Percentiles rank a stretch among this genome's conserved stretches.
Conservation (phyloP, 2,888 invertebrate genomes). For the Caenorhabditis sinica region DNA sequence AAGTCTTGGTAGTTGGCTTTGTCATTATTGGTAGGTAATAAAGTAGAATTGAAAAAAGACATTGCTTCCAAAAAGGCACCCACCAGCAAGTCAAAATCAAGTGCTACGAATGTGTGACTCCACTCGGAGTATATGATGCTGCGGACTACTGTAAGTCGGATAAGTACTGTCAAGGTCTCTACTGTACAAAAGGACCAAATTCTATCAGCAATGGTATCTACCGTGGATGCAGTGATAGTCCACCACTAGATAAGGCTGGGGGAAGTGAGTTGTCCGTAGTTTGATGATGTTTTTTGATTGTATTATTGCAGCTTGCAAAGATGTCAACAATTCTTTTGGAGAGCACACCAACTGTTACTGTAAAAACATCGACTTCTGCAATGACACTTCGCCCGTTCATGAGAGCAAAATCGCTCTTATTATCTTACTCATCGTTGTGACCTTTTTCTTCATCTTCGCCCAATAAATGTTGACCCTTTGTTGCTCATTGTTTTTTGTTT, state of each 20-base stretch:
- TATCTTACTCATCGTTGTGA: slow-evolving; percentile 28
- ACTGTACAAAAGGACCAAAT: slow-evolving; percentile 71
- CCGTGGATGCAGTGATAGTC: slow-evolving; percentile 61
- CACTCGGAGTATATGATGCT: slow-evolving; percentile 40
- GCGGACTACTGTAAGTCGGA: slow-evolving; percentile 48
- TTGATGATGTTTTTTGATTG: neutral
- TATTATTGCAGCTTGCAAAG: slow-evolving; percentile 62
- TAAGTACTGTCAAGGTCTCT: slow-evolving; percentile 61
- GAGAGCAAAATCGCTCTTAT: slow-evolving; percentile 18
- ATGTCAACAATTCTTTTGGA: slow-evolving; percentile 35
- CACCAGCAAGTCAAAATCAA: slow-evolving; percentile 64
- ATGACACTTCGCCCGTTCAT: slow-evolving; percentile 29
- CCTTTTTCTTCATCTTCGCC: slow-evolving; percentile 30
- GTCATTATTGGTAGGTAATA: slow-evolving; percentile 12
- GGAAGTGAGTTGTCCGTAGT: slow-evolving; percentile 14
- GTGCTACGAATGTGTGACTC: slow-evolving; percentile 64
- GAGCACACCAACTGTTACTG: slow-evolving; percentile 70
- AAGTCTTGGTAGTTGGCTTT: neutral
- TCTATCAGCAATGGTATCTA: slow-evolving; percentile 52
- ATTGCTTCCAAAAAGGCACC: neutral
- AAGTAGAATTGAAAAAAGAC: no score
- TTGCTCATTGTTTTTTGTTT: slow-evolving; percentile 19
- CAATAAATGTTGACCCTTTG: slow-evolving; percentile 43
- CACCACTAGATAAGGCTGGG: slow-evolving; percentile 59
- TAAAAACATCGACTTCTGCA: slow-evolving; percentile 74